Conservation (phyloP, 2,113 vertebrate species). For the Nycticebus coucang region DNA sequence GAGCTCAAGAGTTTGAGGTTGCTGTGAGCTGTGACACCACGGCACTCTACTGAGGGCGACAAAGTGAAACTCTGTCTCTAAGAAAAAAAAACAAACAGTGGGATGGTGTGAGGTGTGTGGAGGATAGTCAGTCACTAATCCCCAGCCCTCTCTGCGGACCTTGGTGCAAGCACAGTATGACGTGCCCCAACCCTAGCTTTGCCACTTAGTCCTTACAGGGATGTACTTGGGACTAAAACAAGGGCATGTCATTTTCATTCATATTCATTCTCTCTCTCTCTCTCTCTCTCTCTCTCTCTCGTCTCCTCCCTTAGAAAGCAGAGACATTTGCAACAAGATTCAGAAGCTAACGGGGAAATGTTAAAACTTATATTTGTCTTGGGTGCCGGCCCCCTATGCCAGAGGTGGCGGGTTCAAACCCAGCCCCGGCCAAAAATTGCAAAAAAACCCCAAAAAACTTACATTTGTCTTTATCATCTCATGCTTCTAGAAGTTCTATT, state of each 20-base stretch:
- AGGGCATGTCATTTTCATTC: not conserved
- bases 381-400: too few relatives aligned
- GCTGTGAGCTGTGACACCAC: too few relatives aligned
- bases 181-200: too few relatives aligned
- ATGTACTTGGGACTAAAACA: not conserved
- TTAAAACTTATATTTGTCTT: not conserved
- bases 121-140: not conserved
- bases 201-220: too few relatives aligned
- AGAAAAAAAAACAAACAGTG: not conserved
- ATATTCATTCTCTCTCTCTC: not conserved
- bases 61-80: too few relatives aligned
- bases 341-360: not conserved
- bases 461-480: not conserved
- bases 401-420: too few relatives aligned
- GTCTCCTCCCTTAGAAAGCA: not conserved
- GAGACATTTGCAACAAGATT: not conserved
- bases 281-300: not conserved
- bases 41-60: too few relatives aligned
- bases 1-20: too few relatives aligned
- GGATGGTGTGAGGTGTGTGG: not conserved
- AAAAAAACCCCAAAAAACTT: not conserved
- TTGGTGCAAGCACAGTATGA: accelerated
- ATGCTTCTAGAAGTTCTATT: not conserved
- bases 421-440: too few relatives aligned
- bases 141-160: not conserved